Evolutionary conservation across 2,888 invertebrate genomes (phyloP).

Genomic region (Drosophila multiciliata): DNA sequence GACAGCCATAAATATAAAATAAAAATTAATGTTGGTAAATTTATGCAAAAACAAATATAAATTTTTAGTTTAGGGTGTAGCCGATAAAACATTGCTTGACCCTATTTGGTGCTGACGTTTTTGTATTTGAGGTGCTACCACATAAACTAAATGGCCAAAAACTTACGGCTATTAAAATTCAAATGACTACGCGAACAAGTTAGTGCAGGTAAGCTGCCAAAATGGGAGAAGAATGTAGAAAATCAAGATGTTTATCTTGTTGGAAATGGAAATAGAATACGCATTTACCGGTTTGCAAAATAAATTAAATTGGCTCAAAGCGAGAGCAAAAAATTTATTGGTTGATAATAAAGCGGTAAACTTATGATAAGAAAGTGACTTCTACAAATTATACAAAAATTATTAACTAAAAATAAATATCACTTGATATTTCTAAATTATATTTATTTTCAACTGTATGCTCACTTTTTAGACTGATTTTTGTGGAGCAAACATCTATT

Average conservation of each 20-base stretch:
- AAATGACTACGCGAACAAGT: constrained; percentile 37
- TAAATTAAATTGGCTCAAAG: constrained; percentile 16
- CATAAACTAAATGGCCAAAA: constrained; percentile 40
- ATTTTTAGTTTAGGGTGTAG: constrained; percentile 38
- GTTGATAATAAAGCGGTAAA: constrained; percentile 7
- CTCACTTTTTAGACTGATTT: constrained; percentile 8
- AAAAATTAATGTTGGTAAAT: constrained; percentile 19
- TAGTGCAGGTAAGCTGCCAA: constrained; percentile 24
- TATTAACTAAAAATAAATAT: constrained; percentile 7
- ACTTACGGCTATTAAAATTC: constrained; percentile 28
- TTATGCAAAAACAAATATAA: constrained; percentile 36
- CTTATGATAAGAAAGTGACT: constrained; percentile 17
- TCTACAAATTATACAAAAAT: not conserved
- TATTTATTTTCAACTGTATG: constrained; percentile 3
- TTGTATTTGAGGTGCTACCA: constrained; percentile 60
- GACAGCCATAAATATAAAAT: constrained; percentile 16
- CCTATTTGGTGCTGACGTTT: constrained; percentile 53
- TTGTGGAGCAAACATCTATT: constrained; percentile 21
- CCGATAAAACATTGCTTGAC: constrained; percentile 36
- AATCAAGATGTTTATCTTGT: constrained; percentile 43
- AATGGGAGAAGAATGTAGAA: constrained; percentile 13
- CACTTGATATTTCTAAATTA: not conserved
- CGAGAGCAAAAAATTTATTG: constrained; percentile 4
- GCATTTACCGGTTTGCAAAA: constrained; percentile 19
- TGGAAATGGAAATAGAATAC: constrained; percentile 49